phyloP scores from a whole-genome alignment of 2,797 vertebrate species.

The Gobio occitaniae region DNA sequence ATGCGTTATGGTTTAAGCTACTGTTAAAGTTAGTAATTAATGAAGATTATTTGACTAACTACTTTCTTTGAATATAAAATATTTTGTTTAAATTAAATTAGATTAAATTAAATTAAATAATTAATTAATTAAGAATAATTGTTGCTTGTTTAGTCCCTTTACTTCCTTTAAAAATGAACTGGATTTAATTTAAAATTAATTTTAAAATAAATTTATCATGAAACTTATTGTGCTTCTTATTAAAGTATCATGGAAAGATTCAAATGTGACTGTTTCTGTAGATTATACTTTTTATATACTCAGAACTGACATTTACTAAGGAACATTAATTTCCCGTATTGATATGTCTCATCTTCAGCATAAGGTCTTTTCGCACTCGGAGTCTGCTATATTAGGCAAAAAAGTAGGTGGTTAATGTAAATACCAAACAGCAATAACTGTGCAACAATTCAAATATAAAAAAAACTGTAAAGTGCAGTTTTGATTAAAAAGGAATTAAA shows the following conservation, averaged over 20 bases:
- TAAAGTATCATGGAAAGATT: not conserved
- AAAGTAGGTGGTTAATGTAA: slow-evolving; percentile 2
- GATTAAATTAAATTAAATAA: not conserved
- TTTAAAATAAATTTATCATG: not conserved
- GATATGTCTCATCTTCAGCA: slow-evolving; percentile 14
- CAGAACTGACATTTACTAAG: slow-evolving; percentile 27
- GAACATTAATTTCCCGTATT: slow-evolving; percentile 7
- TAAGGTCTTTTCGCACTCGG: slow-evolving; percentile 7
- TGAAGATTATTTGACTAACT: not conserved
- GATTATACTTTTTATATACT: not conserved
- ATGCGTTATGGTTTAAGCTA: not conserved
- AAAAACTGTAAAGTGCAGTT: not conserved
- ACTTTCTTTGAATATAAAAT: not conserved
- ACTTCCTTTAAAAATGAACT: not conserved
- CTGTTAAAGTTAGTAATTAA: not conserved
- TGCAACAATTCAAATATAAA: not conserved
- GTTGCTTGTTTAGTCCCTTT: not conserved
- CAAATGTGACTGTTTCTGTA: not conserved
- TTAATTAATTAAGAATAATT: not conserved
- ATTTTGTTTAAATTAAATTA: too few species aligned
- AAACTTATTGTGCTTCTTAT: not conserved
- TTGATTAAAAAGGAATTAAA: not conserved
- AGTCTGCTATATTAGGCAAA: not conserved
- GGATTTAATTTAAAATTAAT: not conserved
- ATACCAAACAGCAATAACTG: not conserved